phyloP scores from a whole-genome alignment of 2,888 invertebrate species.

The Rotaria magnacalcarata region DNA sequence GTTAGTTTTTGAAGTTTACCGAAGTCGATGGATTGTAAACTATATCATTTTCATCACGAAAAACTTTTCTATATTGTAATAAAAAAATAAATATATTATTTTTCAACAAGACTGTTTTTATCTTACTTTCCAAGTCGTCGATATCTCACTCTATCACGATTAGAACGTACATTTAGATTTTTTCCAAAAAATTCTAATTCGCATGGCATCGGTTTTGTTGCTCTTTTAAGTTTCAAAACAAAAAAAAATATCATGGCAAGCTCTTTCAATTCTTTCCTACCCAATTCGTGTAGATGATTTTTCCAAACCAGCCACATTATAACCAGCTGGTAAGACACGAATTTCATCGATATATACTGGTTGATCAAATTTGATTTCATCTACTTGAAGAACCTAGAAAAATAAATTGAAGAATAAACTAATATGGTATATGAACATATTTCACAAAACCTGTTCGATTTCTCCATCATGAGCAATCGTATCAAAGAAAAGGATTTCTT shows the following conservation, averaged over 20 bases:
- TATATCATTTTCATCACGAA: slow-evolving; percentile 35
- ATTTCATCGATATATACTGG: slow-evolving; percentile 42
- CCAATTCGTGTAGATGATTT: not conserved
- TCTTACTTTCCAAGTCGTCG: slow-evolving; percentile 19
- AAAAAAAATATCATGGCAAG: not conserved
- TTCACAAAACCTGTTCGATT: not conserved
- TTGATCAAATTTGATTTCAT: slow-evolving; percentile 45
- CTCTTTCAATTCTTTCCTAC: not conserved
- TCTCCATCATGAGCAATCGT: slow-evolving; percentile 9
- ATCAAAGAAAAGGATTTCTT: slow-evolving; percentile 28
- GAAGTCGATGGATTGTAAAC: not conserved
- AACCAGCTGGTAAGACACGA: slow-evolving; percentile 37
- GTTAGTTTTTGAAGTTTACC: not conserved
- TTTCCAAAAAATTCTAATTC: slow-evolving; percentile 25
- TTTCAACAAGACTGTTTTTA: too few relatives aligned
- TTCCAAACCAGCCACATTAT: not conserved
- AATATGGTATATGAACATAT: not conserved
- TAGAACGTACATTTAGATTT: slow-evolving; percentile 21
- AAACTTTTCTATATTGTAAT: not conserved
- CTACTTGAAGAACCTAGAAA: slow-evolving; percentile 39
- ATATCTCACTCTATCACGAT: slow-evolving; percentile 16
- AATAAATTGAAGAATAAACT: not conserved
- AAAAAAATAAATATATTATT: not conserved
- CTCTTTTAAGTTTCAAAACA: not conserved
- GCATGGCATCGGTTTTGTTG: slow-evolving; percentile 26